Percentiles rank a stretch among this genome's conserved stretches.
Evolutionary conservation across 2,113 vertebrate genomes (phyloP).

Genomic region (Pantherophis guttatus): DNA sequence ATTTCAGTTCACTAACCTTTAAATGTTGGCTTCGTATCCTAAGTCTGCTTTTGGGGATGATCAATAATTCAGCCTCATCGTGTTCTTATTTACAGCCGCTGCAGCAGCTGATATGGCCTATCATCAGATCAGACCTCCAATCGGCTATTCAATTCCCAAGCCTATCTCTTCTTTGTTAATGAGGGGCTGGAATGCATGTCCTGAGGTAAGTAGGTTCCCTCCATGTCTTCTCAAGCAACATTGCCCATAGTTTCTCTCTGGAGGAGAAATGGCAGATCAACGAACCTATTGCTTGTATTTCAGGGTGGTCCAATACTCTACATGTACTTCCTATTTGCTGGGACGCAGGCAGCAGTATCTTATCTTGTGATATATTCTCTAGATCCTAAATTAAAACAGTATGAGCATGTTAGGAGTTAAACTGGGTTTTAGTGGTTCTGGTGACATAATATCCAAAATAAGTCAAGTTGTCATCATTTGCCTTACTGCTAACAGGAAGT

Average conservation of each 20-base stretch:
- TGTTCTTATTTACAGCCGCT: conserved; percentile 71
- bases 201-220: conserved; percentile 78
- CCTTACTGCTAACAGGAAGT: background rate
- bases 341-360: background rate
- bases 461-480: background rate
- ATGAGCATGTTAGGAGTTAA: background rate
- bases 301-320: background rate
- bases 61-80: background rate
- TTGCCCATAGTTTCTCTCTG: background rate
- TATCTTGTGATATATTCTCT: background rate
- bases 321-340: background rate
- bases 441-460: background rate
- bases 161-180: conserved; percentile 87
- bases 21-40: background rate
- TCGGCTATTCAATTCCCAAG: conserved; percentile 93
- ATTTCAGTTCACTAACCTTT: background rate
- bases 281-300: background rate
- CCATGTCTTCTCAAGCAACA: background rate
- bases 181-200: conserved; percentile 89
- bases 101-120: conserved; percentile 94
- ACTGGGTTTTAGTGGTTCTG: background rate
- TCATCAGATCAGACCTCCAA: conserved; percentile 87
- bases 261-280: background rate
- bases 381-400: background rate
- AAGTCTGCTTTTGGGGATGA: background rate